phyloP scores from a whole-genome alignment of 2,797 vertebrate species.

The Cyclopterus lumpus region DNA sequence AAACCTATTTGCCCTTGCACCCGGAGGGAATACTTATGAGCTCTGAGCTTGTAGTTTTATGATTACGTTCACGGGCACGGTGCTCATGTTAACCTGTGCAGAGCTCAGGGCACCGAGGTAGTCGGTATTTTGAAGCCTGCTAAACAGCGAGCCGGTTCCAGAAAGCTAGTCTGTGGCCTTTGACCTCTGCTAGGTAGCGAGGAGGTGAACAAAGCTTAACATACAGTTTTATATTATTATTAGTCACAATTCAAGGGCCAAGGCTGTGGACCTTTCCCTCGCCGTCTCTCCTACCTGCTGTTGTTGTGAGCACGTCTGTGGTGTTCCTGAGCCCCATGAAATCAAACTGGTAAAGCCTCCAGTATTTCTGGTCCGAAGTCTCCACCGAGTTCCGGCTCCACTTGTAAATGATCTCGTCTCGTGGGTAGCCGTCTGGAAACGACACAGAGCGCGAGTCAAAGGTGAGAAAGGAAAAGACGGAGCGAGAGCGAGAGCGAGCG shows the following conservation, averaged over 20 bases:
- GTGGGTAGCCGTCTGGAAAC: slow-evolving; percentile 93
- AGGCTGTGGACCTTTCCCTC: background rate
- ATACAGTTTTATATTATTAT: background rate
- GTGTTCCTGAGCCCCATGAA: slow-evolving; percentile 97
- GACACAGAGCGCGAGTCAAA: background rate
- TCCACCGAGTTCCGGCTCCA: slow-evolving; percentile 96
- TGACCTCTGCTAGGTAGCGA: background rate
- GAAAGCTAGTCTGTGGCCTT: background rate
- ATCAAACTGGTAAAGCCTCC: slow-evolving; percentile 98
- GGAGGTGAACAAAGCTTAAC: background rate
- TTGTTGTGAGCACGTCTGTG: slow-evolving; percentile 90
- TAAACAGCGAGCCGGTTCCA: background rate
- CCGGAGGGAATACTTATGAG: slow-evolving; percentile 70
- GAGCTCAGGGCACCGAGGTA: background rate
- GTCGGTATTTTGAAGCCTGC: background rate
- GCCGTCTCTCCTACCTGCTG: slow-evolving; percentile 84
- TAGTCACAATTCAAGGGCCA: background rate
- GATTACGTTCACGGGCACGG: slow-evolving; percentile 53
- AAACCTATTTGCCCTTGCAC: slow-evolving; percentile 66
- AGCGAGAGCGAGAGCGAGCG: background rate
- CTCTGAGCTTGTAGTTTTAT: slow-evolving; percentile 41
- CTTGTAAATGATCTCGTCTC: slow-evolving; percentile 96
- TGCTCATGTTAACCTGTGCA: slow-evolving; percentile 43
- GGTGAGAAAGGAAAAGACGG: background rate
- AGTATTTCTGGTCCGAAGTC: slow-evolving; percentile 95